Conservation (phyloP, 2,113 vertebrate genomes). For the Lucifuga dentata region DNA sequence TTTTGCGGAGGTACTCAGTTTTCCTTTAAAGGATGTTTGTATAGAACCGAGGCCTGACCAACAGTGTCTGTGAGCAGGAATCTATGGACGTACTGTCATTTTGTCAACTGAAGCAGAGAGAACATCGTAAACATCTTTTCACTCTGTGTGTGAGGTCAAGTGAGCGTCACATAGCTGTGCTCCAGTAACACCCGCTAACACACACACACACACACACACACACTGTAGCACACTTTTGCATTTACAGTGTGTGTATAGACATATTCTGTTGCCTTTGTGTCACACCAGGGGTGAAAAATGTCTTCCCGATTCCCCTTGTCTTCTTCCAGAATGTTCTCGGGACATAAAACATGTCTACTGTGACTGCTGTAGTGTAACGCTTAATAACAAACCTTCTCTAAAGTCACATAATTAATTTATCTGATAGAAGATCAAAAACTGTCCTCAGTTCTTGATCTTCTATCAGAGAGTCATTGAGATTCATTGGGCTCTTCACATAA, state of each 20-base stretch:
- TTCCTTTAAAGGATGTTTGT: conserved; percentile 4
- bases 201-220: too few species aligned
- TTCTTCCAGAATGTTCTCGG: not conserved
- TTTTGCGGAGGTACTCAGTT: not conserved
- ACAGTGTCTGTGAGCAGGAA: conserved; percentile 6
- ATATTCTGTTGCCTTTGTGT: conserved; percentile 28
- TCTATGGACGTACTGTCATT: conserved; percentile 26
- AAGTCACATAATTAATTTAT: conserved; percentile 18
- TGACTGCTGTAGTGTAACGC: conserved; percentile 15
- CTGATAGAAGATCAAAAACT: not conserved
- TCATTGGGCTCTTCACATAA: not conserved
- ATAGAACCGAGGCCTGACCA: conserved; percentile 9
- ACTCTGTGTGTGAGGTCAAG: conserved; percentile 20
- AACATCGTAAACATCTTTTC: conserved; percentile 46
- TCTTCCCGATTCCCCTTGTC: conserved; percentile 3
- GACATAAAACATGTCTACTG: conserved; percentile 22
- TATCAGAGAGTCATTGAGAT: not conserved
- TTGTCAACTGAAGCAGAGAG: conserved; percentile 17
- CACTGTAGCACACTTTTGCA: too few species aligned
- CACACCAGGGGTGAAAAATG: conserved; percentile 26
- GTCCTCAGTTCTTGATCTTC: too few species aligned
- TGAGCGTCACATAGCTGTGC: conserved; percentile 17
- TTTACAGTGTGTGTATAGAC: not conserved
- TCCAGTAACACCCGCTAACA: too few species aligned
- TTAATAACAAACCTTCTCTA: conserved; percentile 19